Percentiles rank a stretch among this genome's conserved stretches.
Evolutionary conservation across 1,140 invertebrate species (phyloP).

Genomic region (Drosophila elegans): DNA sequence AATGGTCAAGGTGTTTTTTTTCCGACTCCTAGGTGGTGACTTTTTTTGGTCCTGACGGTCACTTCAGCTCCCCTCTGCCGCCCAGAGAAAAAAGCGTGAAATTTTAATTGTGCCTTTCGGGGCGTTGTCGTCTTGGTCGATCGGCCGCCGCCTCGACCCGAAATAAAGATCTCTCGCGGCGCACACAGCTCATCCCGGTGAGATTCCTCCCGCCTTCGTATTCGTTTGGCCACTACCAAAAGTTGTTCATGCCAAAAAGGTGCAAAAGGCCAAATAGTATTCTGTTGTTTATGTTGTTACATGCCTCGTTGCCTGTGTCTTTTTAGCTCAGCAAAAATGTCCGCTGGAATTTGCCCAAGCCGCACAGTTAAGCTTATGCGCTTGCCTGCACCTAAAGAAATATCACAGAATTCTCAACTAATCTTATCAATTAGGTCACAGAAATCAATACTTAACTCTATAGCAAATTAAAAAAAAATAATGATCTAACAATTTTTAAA

Average conservation of each 20-base stretch:
- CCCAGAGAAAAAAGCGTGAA: constrained; percentile 60
- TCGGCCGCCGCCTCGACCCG: constrained; percentile 61
- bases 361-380: constrained; percentile 25
- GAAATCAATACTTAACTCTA: neutral
- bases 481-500: no score
- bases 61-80: constrained; percentile 9
- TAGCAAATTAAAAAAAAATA: no score
- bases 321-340: constrained; percentile 61
- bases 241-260: constrained; percentile 80
- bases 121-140: constrained; percentile 65
- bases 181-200: constrained; percentile 63
- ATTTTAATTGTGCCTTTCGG: constrained; percentile 82
- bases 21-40: constrained; percentile 46
- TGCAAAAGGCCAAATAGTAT: constrained; percentile 82
- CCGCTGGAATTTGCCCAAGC: constrained; percentile 52
- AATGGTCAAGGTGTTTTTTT: constrained; percentile 54
- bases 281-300: constrained; percentile 82
- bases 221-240: constrained; percentile 49
- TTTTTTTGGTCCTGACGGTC: constrained; percentile 56
- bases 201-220: constrained; percentile 9
- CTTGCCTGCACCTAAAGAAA: neutral
- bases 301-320: constrained; percentile 69
- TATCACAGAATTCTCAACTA: no score
- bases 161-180: constrained; percentile 77
- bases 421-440: neutral